Base-by-base conservation (phyloP, 2,113 vertebrate genomes). In the Globicephala melas region DNA sequence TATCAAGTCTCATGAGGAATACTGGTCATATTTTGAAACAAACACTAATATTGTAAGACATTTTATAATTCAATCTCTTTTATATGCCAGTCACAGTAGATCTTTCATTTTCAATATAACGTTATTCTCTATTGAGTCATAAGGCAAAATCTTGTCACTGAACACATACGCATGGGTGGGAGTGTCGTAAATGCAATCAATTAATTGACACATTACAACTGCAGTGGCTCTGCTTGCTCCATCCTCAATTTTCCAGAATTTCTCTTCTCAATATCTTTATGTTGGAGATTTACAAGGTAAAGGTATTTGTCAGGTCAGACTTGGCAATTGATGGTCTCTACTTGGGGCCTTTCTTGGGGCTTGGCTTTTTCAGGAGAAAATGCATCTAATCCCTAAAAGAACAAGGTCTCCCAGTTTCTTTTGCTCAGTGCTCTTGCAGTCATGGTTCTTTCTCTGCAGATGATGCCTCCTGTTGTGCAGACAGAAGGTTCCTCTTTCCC, bases 181-280 rank as follows among this genome's bases (percentile, higher is more conserved):
- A 71, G 38, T 50, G 11, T 83, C 95, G 96, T 96, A 97, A 95
- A 96, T 26, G n/a, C 77, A 91, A 92, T 97, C 96, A 81, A 55
- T 96, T 82, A 94, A 94, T 94, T 89, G 97, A 92, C 83, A 67
- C 23, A n/a, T 58, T 41, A 71, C 41, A 60, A 21, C 13, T 21
- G 44, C 82, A 95, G 70, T 62, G 82, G 33, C 41, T 53, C 53
- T 23, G 77, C 58, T 87, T 74, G 55, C 63, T 89, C 63, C 58
- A 28, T 33, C 28, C 15, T 23, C 10, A 11, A 5, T 58, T 92
- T 89, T 53, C 73, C 67, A 25, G 76, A 87, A 94, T 31, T 74
- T 90, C 23, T 89, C 68, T n/a, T 60, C 53, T 80, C 38, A 25
- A 38, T 80, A 73, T 6, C 38, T 77, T 58, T 58, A 50, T 33